Evolutionary conservation across 2,888 invertebrate genomes (phyloP).

Genomic region (Lamellibrachia satsuma): DNA sequence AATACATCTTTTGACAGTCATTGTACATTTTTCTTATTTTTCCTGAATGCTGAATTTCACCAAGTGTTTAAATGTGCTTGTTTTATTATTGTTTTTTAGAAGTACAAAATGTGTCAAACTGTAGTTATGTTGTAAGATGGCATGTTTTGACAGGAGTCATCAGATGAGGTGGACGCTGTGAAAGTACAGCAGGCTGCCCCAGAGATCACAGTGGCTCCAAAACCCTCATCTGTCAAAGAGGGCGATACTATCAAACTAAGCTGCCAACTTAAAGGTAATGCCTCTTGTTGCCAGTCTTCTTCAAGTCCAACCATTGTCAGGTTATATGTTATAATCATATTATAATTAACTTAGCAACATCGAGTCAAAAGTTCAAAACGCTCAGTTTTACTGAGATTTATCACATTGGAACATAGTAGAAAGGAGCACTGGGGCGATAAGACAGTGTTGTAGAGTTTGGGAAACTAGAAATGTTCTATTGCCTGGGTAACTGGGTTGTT

Average conservation of each 20-base stretch:
- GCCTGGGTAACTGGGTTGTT: neutral
- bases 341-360: no score
- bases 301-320: neutral
- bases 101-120: no score
- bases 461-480: no score
- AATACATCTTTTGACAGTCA: neutral
- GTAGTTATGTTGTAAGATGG: no score
- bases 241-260: constrained; percentile 37
- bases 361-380: no score
- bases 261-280: neutral
- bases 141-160: neutral
- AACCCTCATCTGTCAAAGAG: constrained; percentile 33
- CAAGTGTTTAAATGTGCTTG: neutral
- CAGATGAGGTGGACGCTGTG: constrained; percentile 7
- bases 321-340: no score
- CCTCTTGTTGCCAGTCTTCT: neutral
- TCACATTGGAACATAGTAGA: no score
- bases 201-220: constrained; percentile 26
- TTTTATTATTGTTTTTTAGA: neutral
- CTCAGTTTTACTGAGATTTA: no score
- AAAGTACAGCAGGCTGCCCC: neutral
- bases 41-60: neutral
- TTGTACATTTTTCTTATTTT: neutral
- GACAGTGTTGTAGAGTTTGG: no score
- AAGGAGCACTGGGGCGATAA: no score